A percentile compares a stretch with the other conserved stretches of the same genome.
Conservation (phyloP, 2,797 vertebrate species). For the Luscinia megarhynchos region DNA sequence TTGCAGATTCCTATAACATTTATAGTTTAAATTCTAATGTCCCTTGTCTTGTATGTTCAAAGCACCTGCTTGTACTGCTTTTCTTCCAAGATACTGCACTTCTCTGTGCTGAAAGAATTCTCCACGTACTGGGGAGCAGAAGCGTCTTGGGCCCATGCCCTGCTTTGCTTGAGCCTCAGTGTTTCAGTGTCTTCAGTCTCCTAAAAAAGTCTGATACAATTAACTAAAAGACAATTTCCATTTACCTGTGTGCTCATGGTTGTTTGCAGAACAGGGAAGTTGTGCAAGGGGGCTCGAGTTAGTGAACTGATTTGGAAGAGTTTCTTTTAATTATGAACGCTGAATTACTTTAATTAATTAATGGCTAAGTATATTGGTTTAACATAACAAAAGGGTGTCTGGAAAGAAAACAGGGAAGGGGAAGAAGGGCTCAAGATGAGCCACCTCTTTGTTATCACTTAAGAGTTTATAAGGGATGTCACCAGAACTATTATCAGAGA, state of each 20-base stretch:
- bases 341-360: constrained; percentile 30
- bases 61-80: not conserved
- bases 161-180: not conserved
- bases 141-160: not conserved
- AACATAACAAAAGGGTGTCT: constrained; percentile 34
- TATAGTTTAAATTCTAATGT: not conserved
- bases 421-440: constrained; percentile 14
- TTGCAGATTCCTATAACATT: not conserved
- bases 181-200: not conserved
- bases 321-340: not conserved
- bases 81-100: not conserved
- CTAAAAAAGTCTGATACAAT: not conserved
- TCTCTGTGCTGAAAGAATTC: not conserved
- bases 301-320: not conserved
- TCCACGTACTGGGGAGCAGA: not conserved
- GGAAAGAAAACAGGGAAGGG: not conserved
- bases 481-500: constrained; percentile 26
- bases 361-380: constrained; percentile 22
- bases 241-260: not conserved
- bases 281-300: not conserved
- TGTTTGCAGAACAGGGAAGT: not conserved
- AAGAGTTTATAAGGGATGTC: constrained; percentile 52
- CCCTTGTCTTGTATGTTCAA: rapidly evolving
- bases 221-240: not conserved
- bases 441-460: constrained; percentile 8